These are phyloP conservation scores for Aspiorhynchus laticeps DNA, from an alignment of 2,113 vertebrate genomes.

Conservation along the genomic window DNA sequence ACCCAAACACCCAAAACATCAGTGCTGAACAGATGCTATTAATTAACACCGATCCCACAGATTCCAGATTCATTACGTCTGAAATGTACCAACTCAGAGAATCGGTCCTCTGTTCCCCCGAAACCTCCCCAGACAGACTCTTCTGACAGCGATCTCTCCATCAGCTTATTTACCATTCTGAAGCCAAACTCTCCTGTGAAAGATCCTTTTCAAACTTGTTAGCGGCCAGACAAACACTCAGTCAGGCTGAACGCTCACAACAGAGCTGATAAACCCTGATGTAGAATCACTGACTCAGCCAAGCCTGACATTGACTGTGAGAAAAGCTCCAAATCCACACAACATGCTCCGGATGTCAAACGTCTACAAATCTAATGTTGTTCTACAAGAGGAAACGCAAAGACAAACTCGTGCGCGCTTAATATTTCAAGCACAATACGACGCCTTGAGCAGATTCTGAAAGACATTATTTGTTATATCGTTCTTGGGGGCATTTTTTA, in stretches of 20 bases:
- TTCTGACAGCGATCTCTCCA: neutral
- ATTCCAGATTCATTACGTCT: neutral
- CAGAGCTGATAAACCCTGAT: constrained; percentile 12
- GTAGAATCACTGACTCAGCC: constrained; percentile 10
- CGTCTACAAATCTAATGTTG: neutral
- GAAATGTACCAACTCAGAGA: neutral
- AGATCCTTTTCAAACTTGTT: constrained; percentile 47
- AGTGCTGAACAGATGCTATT: neutral
- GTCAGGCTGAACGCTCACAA: constrained; percentile 33
- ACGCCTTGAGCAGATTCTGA: neutral
- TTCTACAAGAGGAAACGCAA: neutral
- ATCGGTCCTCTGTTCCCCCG: neutral
- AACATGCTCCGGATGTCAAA: neutral
- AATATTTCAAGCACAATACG: neutral
- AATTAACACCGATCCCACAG: neutral
- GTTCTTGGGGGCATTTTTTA: neutral
- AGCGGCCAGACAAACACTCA: constrained; percentile 47
- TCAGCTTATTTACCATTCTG: neutral
- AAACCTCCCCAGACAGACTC: neutral
- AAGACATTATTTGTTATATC: constrained; percentile 19
- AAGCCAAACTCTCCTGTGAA: neutral
- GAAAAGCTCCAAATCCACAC: constrained; percentile 1
- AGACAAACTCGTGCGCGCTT: neutral
- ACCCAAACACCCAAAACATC: neutral
- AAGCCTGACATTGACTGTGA: constrained; percentile 15